These are phyloP conservation scores for Urocyon cinereoargenteus DNA, from an alignment of 2,797 vertebrate genomes.

Conservation along the genomic window DNA sequence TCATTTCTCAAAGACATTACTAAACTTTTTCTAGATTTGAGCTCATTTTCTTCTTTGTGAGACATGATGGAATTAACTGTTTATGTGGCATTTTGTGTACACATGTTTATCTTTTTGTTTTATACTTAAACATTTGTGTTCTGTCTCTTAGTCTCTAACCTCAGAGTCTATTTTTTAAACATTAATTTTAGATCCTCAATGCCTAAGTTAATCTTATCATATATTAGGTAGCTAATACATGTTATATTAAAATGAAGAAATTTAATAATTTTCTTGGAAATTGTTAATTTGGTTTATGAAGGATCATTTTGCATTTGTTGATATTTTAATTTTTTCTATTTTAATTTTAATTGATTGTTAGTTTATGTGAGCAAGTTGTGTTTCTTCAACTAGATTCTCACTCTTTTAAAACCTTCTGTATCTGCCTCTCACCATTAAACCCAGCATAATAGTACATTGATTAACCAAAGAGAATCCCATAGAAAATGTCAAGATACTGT, in stretches of 20 bases:
- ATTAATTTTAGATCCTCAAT: slow-evolving; percentile 8
- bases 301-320: not conserved
- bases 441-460: not conserved
- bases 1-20: not conserved
- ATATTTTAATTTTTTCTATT: not conserved
- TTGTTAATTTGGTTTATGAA: slow-evolving; percentile 3
- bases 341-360: not conserved
- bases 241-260: slow-evolving; percentile 34
- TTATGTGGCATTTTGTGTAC: not conserved
- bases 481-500: not conserved
- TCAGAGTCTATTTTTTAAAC: not conserved
- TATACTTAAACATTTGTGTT: not conserved
- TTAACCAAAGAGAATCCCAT: not conserved
- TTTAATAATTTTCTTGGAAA: not conserved
- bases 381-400: not conserved
- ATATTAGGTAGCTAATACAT: slow-evolving; percentile 19
- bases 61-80: not conserved
- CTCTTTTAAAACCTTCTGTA: not conserved
- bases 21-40: not conserved
- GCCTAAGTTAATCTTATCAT: not conserved
- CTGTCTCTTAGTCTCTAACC: not conserved
- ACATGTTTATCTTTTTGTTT: not conserved
- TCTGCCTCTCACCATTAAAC: not conserved
- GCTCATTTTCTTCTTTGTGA: not conserved
- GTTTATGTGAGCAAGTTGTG: not conserved